These are phyloP conservation scores for Erpornis zantholeuca DNA, from an alignment of 2,113 vertebrate genomes.

Conservation along the genomic window DNA sequence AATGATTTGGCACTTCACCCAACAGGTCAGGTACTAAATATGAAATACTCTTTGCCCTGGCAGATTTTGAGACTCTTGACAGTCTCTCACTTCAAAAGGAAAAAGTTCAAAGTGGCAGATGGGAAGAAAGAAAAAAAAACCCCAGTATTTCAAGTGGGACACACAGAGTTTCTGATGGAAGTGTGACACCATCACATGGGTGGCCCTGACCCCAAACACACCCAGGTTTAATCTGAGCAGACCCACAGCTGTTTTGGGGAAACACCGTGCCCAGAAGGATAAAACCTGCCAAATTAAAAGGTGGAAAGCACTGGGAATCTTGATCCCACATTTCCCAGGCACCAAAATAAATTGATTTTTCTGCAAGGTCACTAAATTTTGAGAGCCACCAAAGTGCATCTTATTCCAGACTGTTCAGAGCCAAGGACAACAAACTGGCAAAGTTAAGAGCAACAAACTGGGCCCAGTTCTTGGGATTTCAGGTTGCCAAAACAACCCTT, in stretches of 20 bases:
- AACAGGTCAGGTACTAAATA: not conserved
- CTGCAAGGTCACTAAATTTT: not conserved
- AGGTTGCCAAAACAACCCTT: not conserved
- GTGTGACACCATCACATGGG: fast-evolving
- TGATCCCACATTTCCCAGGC: not conserved
- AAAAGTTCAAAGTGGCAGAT: not conserved
- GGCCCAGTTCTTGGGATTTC: not conserved
- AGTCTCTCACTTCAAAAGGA: not conserved
- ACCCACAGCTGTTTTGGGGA: not conserved
- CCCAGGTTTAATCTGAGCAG: not conserved
- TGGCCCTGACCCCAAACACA: fast-evolving
- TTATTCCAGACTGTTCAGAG: not conserved
- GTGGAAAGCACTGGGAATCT: not conserved
- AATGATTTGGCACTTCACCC: not conserved
- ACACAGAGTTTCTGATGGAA: not conserved
- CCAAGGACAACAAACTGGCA: not conserved
- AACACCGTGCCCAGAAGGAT: not conserved
- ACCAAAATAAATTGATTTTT: fast-evolving
- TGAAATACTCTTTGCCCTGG: not conserved
- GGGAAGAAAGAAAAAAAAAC: fast-evolving
- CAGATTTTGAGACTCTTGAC: not conserved
- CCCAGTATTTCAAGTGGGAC: not conserved
- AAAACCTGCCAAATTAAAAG: not conserved
- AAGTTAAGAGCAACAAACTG: not conserved
- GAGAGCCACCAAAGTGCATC: fast-evolving